A percentile compares a stretch with the other conserved stretches of the same genome.
These are phyloP conservation scores for Cygnus buccinator DNA, from an alignment of 2,113 vertebrate species.

Conservation along the genomic window DNA sequence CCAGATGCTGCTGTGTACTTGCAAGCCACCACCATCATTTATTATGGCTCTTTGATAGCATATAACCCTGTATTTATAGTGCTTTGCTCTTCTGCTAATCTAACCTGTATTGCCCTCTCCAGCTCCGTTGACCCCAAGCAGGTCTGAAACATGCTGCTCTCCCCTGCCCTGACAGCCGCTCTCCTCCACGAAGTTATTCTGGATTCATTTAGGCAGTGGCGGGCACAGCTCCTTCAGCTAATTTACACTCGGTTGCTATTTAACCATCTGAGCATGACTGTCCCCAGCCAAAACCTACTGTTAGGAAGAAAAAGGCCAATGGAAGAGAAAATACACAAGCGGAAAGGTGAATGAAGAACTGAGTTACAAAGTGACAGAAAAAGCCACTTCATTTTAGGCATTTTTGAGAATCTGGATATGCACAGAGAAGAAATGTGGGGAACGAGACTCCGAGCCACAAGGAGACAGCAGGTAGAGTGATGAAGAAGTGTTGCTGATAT, in stretches of 20 bases:
- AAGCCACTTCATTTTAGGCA: background rate
- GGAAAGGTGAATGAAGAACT: background rate
- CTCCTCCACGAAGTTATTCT: constrained; percentile 27
- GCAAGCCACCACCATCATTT: accelerated
- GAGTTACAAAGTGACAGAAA: background rate
- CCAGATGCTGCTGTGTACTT: background rate
- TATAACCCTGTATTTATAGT: background rate
- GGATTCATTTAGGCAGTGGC: constrained; percentile 7
- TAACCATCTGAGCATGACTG: background rate
- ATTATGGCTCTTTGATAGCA: background rate
- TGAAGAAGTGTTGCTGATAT: background rate
- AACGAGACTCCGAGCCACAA: background rate
- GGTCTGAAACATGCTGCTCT: background rate
- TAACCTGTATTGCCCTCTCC: background rate
- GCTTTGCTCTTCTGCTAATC: background rate
- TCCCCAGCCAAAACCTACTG: background rate
- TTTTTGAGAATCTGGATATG: background rate
- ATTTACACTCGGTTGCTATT: constrained; percentile 12
- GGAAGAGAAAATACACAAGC: background rate
- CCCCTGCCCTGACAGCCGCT: background rate
- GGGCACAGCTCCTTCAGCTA: constrained; percentile 21
- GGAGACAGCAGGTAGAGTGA: accelerated
- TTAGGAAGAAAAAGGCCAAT: background rate
- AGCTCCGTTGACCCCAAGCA: background rate
- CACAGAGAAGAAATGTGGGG: background rate